Evolutionary conservation across 2,888 invertebrate species (phyloP).

Genomic region (Eilema depressum): DNA sequence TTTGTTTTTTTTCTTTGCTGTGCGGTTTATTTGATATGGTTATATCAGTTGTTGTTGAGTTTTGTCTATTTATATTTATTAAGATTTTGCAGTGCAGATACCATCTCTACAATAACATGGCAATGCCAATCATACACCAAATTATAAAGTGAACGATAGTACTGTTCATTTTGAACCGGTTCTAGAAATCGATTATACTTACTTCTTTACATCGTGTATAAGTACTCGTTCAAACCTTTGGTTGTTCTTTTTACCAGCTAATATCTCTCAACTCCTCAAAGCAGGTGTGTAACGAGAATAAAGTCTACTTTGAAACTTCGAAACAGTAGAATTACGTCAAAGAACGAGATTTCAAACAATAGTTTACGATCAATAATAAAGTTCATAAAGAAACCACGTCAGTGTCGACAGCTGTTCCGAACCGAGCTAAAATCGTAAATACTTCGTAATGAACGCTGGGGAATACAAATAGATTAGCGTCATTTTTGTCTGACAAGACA

Average conservation of each 20-base stretch:
- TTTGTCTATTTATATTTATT: no score
- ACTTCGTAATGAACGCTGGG: conserved; percentile 55
- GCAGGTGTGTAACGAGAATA: conserved; percentile 30
- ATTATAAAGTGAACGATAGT: no score
- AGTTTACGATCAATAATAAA: conserved; percentile 77
- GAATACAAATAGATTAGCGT: conserved; percentile 61
- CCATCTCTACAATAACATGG: no score
- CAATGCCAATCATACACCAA: no score
- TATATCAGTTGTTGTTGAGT: no score
- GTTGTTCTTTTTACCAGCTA: background rate
- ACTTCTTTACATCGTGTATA: no score
- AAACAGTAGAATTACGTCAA: conserved; percentile 49
- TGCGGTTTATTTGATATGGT: no score
- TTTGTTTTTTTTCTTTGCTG: no score
- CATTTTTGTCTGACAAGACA: conserved; percentile 55
- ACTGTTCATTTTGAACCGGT: no score
- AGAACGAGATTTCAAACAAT: conserved; percentile 63
- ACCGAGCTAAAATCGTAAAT: conserved; percentile 60
- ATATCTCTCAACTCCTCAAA: background rate
- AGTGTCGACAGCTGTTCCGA: conserved; percentile 65
- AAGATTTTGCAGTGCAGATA: no score
- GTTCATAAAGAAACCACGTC: conserved; percentile 69
- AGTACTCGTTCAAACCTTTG: background rate
- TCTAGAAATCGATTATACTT: no score
- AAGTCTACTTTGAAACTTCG: conserved; percentile 35